Base-by-base conservation (phyloP, 2,113 vertebrate species). In the Eulemur macaco region DNA sequence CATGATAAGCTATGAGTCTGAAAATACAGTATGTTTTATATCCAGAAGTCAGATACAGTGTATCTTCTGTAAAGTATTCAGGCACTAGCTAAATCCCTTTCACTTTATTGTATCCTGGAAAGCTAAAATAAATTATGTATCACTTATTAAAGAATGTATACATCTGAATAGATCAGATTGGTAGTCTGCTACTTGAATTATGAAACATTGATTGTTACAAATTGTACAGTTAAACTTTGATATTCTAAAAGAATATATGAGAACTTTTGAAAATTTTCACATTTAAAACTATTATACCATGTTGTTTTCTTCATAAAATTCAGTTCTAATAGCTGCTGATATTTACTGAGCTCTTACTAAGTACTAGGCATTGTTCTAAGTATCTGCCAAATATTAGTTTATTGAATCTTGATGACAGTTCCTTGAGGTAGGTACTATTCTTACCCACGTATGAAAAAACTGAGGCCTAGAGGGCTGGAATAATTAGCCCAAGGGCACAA, bases 121-220 rank as follows among this genome's bases (percentile, higher is more conserved):
- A 86, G 8, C 23, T 52, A 84, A 77, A 86, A 89, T 31, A 86
- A 71, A 37, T 84, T 93, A 8, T 37, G 0, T 78, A 54, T 84
- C 20, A 95, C 81, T 91, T 85, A 69, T 96, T 91, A 95, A 91
- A 91, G 25, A 23, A 71, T 52, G 84, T 68, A 25, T 37, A 78
- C 5, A 21, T 91, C 50, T 64, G 5, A 13, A 21, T 66, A 86
- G 47, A 20, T 88, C 60, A 90, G 0, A 83, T 92, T 73, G 45
- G 13, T 92, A 80, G 29, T 63, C 45, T 45, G 12, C 56, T 86
- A 14, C 23, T 95, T 89, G 39, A 95, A 78, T 89, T 69, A 39
- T 92, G 23, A 86, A 90, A 83, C 20, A 86, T 45, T 95, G 47
- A 76, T 68, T 83, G 8, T 88, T 90, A 47, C 25, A 73, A 74